Evolutionary conservation across 1,140 invertebrate genomes (phyloP).

Genomic region (Cydia strobilella): DNA sequence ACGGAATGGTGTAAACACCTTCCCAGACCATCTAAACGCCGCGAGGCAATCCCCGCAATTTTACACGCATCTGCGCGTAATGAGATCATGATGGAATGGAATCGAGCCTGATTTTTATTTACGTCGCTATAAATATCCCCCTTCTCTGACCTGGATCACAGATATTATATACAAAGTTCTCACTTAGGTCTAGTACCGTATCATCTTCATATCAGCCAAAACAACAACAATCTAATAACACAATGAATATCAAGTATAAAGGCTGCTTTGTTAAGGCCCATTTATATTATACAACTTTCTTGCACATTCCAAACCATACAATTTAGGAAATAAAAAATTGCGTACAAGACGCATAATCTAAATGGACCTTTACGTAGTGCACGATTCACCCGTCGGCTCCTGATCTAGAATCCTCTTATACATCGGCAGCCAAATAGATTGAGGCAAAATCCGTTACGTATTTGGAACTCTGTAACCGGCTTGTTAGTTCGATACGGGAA

Average conservation of each 20-base stretch:
- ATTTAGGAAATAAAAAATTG: too few relatives aligned
- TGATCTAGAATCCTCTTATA: neutral
- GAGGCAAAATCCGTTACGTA: constrained; percentile 1
- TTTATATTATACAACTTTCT: too few relatives aligned
- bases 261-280: too few relatives aligned
- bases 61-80: constrained; percentile 71
- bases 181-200: too few relatives aligned
- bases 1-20: constrained; percentile 44
- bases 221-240: too few relatives aligned
- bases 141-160: neutral
- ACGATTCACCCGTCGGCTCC: neutral
- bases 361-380: too few relatives aligned
- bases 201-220: too few relatives aligned
- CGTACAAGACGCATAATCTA: too few relatives aligned
- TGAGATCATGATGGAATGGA: constrained; percentile 53
- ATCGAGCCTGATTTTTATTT: constrained; percentile 43
- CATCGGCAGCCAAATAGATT: neutral
- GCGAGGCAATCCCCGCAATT: constrained; percentile 70
- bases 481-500: constrained; percentile 28
- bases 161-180: too few relatives aligned
- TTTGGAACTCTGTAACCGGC: constrained; percentile 1
- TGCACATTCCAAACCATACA: too few relatives aligned
- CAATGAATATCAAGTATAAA: too few relatives aligned
- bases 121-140: constrained; percentile 14
- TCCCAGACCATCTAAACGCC: constrained; percentile 36